A percentile compares a stretch with the other conserved stretches of the same genome.
Conservation (phyloP, 1,140 invertebrate species). For the Saxidomus purpurata region DNA sequence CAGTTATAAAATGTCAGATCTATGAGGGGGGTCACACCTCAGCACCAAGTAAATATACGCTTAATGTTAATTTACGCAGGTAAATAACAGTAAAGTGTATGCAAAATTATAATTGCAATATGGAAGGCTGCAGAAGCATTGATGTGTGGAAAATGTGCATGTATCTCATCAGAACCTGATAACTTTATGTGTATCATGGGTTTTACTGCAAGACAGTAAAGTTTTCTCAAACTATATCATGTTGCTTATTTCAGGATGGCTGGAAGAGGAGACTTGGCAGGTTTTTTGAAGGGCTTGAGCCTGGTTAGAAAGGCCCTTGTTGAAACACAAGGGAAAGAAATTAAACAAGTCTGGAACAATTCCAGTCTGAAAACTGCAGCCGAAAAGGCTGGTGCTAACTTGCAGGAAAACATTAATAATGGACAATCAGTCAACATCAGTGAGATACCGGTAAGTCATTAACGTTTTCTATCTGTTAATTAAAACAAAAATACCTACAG, state of each 20-base stretch:
- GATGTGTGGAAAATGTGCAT: too few relatives aligned
- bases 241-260: slow-evolving; percentile 81
- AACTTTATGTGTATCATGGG: too few relatives aligned
- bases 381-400: slow-evolving; percentile 71
- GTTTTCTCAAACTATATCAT: too few relatives aligned
- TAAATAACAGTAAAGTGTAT: too few relatives aligned
- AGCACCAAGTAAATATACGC: too few relatives aligned
- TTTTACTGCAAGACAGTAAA: too few relatives aligned
- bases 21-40: too few relatives aligned
- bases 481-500: background rate
- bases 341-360: slow-evolving; percentile 78
- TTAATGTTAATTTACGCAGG: too few relatives aligned
- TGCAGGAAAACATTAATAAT: slow-evolving; percentile 71
- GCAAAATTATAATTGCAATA: too few relatives aligned
- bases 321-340: slow-evolving; percentile 76
- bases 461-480: background rate
- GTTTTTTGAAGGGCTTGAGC: slow-evolving; percentile 80
- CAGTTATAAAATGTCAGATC: too few relatives aligned
- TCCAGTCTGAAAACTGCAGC: slow-evolving; percentile 79
- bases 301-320: slow-evolving; percentile 77
- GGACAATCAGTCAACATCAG: slow-evolving; percentile 49
- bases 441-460: slow-evolving; percentile 68
- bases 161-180: too few relatives aligned
- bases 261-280: slow-evolving; percentile 76
- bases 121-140: too few relatives aligned